A percentile compares a stretch with the other conserved stretches of the same genome.
Conservation (phyloP, 2,888 invertebrate species). For the Chaetogeoica ovagalla region DNA sequence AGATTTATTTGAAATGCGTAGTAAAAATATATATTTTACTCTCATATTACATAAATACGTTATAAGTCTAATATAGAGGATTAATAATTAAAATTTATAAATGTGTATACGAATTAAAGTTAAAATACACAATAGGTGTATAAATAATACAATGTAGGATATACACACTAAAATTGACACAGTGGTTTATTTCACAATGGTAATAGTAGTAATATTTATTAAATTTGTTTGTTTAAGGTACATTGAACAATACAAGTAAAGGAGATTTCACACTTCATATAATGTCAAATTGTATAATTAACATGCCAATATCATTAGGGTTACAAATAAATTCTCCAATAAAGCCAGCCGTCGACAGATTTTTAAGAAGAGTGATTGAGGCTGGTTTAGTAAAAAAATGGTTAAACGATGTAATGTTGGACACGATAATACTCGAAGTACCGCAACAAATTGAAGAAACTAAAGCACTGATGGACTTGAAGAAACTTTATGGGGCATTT, state of each 20-base stretch:
- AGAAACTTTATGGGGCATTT: conserved; percentile 74
- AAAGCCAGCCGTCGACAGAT: conserved; percentile 57
- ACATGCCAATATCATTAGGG: conserved; percentile 80
- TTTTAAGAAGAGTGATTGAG: conserved; percentile 69
- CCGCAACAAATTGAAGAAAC: conserved; percentile 63
- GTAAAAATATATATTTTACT: too few species aligned
- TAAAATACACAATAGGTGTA: too few species aligned
- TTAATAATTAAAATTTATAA: too few species aligned
- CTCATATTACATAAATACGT: too few species aligned
- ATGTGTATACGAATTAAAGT: too few species aligned
- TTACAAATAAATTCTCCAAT: conserved; percentile 68
- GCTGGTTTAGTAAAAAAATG: conserved; percentile 78
- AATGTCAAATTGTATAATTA: conserved; percentile 78
- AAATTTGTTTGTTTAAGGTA: conserved; percentile 23
- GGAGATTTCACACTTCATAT: conserved; percentile 66
- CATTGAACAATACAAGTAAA: conserved; percentile 32
- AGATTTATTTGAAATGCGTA: too few species aligned
- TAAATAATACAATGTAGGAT: too few species aligned
- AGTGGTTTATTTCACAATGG: too few species aligned
- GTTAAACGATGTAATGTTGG: conserved; percentile 73
- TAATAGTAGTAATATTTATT: not conserved
- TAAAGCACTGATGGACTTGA: conserved; percentile 78
- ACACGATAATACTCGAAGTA: conserved; percentile 61
- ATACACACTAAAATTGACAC: too few species aligned
- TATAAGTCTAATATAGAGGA: too few species aligned